Evolutionary conservation across 2,888 invertebrate species (phyloP), one percentile per base, ranked within the genome.

Genomic region (Lycia hirtaria): DNA sequence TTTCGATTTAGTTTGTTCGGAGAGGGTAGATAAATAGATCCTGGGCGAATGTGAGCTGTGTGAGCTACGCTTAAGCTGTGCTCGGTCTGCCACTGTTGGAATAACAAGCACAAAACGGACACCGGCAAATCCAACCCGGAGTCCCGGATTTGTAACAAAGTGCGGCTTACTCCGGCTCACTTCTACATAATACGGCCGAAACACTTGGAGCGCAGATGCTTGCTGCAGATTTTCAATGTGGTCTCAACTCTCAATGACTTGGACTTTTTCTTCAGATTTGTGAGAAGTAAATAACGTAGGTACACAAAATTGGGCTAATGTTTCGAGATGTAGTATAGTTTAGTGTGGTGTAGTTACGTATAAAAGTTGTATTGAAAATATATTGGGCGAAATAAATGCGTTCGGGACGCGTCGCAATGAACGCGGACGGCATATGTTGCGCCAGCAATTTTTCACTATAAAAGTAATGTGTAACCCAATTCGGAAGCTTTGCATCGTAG

Each of bases 101-200:
- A 88, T 88, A 88, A 87, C 87, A 86, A 85, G 83, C 80, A 78
- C 78, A 76, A 78, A 83, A 82, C 81, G 87, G 87, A 85, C 85
- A 81, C 83, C 72, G 81, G 81, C 78, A 85, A 88, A 87, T 87
- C 88, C 85, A 78, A 80, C 80, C 78, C 78, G 68, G 68, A 83
- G 84, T 78, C 80, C 79, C 76, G 87, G 88, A 88, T 89, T 88
- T 87, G 86, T 86, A 75, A 84, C 84, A 85, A 83, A 88, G 86
- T 84, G 80, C 76, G 81, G 86, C 83, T 87, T 78, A 80, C 78
- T 80, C 73, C 72, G 76, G 76, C 76, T 78, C 81, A 80, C 80
- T 81, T 77, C 78, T 78, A 85, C 77, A 80, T 84, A 83, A 83
- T 83, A 83, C 82, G 78, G 71, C 71, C 80, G 73, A 81, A 85